Conservation (phyloP, 2,113 vertebrate species). For the Pelmatolapia mariae region DNA sequence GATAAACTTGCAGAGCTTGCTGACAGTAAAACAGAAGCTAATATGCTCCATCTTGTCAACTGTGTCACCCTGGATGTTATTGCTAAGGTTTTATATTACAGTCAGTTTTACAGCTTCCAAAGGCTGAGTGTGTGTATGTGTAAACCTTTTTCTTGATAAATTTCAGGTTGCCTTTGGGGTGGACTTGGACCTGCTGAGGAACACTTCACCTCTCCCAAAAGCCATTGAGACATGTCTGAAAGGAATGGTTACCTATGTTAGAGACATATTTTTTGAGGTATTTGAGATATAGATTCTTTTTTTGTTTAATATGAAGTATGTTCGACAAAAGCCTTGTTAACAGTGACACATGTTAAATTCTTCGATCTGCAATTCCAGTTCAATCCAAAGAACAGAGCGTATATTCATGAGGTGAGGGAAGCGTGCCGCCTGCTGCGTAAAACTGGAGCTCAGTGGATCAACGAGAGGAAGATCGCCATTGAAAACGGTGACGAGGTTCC, state of each 20-base stretch:
- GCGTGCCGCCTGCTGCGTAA: slow-evolving; percentile 74
- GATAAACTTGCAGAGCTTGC: slow-evolving; percentile 43
- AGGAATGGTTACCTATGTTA: slow-evolving; percentile 61
- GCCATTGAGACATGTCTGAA: slow-evolving; percentile 76
- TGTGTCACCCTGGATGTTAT: slow-evolving; percentile 67
- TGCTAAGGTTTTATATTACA: slow-evolving; percentile 35
- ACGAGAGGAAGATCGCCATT: slow-evolving; percentile 73
- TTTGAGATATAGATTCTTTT: fast-evolving
- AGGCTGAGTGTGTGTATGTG: neutral
- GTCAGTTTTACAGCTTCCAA: neutral
- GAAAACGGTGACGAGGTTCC: slow-evolving; percentile 72
- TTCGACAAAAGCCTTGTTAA: neutral
- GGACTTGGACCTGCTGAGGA: slow-evolving; percentile 74
- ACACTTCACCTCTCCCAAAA: slow-evolving; percentile 66
- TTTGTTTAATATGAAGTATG: neutral
- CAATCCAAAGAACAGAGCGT: slow-evolving; percentile 70
- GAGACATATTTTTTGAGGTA: slow-evolving; percentile 67
- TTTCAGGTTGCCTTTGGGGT: slow-evolving; percentile 83
- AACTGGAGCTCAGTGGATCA: slow-evolving; percentile 80
- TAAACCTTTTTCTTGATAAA: neutral
- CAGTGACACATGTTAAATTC: too few species aligned
- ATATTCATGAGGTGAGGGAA: slow-evolving; percentile 72
- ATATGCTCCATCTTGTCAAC: slow-evolving; percentile 59
- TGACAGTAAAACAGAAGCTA: slow-evolving; percentile 19
- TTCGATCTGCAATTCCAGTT: slow-evolving; percentile 39